phyloP scores from a whole-genome alignment of 2,797 vertebrate genomes.

The Chelon labrosus region DNA sequence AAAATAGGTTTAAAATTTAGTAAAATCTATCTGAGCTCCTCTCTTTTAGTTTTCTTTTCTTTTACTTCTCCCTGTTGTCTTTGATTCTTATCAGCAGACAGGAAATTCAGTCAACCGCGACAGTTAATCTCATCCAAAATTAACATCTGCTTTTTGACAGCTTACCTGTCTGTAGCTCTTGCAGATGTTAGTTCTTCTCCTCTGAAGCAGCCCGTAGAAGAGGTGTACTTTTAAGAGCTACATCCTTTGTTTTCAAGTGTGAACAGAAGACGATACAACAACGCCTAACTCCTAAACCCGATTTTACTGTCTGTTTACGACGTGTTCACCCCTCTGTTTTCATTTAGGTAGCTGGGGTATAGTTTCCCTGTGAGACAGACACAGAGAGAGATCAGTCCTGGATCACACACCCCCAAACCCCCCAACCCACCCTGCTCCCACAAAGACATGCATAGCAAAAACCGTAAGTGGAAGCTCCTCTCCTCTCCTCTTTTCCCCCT shows the following conservation, averaged over 20 bases:
- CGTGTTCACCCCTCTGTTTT: slow-evolving; percentile 68
- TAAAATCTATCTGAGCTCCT: background rate
- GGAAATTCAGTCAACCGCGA: slow-evolving; percentile 22
- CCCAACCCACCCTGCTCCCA: slow-evolving; percentile 66
- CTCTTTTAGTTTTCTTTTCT: background rate
- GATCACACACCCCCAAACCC: slow-evolving; percentile 59
- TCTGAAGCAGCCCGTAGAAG: background rate
- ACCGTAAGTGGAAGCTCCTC: slow-evolving; percentile 82
- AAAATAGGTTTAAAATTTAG: too few relatives aligned
- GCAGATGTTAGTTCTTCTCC: slow-evolving; percentile 16
- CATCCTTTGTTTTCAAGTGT: slow-evolving; percentile 10
- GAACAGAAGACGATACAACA: background rate
- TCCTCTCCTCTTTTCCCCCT: slow-evolving; percentile 35
- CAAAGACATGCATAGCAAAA: slow-evolving; percentile 88
- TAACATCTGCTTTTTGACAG: slow-evolving; percentile 20
- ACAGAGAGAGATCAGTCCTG: slow-evolving; percentile 77
- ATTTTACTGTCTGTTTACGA: slow-evolving; percentile 30
- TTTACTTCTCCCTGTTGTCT: background rate
- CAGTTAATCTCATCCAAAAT: background rate
- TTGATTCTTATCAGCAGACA: slow-evolving; percentile 22
- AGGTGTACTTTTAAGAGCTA: background rate
- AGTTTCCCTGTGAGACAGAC: slow-evolving; percentile 83
- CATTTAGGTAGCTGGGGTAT: slow-evolving; percentile 82
- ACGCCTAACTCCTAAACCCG: background rate
- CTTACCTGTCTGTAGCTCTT: background rate